These are phyloP conservation scores for Wasmannia auropunctata DNA, from an alignment of 1,140 invertebrate species.

Conservation along the genomic window DNA sequence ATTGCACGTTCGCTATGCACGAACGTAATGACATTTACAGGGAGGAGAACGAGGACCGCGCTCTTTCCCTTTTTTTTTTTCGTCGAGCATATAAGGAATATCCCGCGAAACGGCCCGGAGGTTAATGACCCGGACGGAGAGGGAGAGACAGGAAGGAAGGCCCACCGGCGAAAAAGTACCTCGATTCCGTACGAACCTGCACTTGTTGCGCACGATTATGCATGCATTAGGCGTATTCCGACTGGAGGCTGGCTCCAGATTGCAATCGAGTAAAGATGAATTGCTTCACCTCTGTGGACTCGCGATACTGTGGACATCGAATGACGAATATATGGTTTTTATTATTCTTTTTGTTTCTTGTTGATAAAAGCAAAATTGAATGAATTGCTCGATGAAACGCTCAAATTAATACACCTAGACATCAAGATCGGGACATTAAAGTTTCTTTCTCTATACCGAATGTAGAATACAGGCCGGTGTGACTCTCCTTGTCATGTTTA, in stretches of 20 bases:
- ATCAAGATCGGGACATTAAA: background rate
- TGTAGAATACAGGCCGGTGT: background rate
- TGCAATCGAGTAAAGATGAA: conserved; percentile 46
- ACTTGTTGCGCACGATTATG: conserved; percentile 43
- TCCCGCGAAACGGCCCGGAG: conserved; percentile 64
- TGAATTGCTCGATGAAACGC: background rate
- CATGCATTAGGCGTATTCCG: conserved; percentile 51
- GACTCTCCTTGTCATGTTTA: background rate
- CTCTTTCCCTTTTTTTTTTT: conserved; percentile 30
- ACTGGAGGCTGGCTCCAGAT: conserved; percentile 2
- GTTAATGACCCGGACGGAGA: conserved; percentile 63
- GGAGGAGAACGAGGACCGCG: background rate
- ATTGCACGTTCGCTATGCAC: conserved; percentile 61
- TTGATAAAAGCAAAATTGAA: background rate
- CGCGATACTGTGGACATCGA: background rate
- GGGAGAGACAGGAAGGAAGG: conserved; percentile 57
- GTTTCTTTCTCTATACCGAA: background rate
- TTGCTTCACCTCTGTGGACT: conserved; percentile 17
- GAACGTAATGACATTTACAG: conserved; percentile 51
- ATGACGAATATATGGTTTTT: background rate
- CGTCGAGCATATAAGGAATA: conserved; percentile 49
- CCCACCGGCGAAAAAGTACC: conserved; percentile 59
- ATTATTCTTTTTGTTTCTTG: background rate
- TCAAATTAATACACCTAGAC: background rate
- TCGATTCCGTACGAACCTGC: conserved; percentile 48